These are phyloP conservation scores for Odontophorus gujanensis DNA, from an alignment of 2,113 vertebrate species.

Conservation along the genomic window DNA sequence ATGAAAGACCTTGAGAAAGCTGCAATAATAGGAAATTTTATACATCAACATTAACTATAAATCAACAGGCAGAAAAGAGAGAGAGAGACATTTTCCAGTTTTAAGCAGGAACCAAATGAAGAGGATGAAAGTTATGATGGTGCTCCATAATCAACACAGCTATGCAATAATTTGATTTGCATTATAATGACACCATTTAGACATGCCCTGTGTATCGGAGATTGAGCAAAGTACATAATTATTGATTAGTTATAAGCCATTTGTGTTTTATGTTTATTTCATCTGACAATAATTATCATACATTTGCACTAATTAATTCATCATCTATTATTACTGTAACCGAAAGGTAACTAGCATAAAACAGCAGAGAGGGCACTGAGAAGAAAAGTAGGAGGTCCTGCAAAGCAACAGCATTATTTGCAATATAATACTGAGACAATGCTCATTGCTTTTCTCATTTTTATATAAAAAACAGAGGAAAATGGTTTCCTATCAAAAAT, in stretches of 20 bases:
- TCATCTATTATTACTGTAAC: constrained; percentile 40
- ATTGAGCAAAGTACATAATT: constrained; percentile 61
- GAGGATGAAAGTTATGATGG: constrained; percentile 58
- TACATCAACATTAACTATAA: constrained; percentile 47
- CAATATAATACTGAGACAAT: neutral
- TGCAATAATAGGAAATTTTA: constrained; percentile 41
- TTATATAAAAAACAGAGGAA: neutral
- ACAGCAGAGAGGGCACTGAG: neutral
- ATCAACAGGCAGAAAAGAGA: neutral
- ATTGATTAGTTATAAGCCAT: constrained; percentile 75
- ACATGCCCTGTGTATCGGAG: constrained; percentile 57
- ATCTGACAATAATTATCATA: constrained; percentile 60
- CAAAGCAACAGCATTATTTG: neutral
- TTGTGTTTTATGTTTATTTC: constrained; percentile 67
- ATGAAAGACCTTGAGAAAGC: constrained; percentile 68
- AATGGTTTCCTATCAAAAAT: neutral
- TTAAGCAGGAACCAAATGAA: constrained; percentile 57
- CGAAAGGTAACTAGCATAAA: constrained; percentile 39
- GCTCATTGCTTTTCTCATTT: neutral
- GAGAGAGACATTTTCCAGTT: constrained; percentile 14
- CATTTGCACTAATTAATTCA: constrained; percentile 60
- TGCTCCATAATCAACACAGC: constrained; percentile 76
- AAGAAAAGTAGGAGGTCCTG: neutral
- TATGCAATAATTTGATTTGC: constrained; percentile 75
- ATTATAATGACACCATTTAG: constrained; percentile 65